phyloP scores from a whole-genome alignment of 1,140 invertebrate genomes.

The Drosophila nannoptera region DNA sequence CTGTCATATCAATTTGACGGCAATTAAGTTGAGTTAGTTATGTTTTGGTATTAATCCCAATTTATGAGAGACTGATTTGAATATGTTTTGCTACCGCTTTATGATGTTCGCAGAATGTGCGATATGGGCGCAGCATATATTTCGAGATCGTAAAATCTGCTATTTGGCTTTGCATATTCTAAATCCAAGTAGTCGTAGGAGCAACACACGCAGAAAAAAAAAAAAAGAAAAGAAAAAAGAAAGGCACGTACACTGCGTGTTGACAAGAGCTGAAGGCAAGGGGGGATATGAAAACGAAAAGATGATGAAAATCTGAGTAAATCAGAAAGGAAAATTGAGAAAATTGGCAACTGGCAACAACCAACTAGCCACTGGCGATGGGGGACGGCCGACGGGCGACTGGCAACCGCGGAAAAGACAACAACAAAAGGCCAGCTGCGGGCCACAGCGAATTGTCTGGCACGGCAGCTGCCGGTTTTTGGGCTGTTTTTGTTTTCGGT shows the following conservation, averaged over 20 bases:
- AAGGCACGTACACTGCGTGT: slow-evolving; percentile 3
- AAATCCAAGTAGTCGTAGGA: slow-evolving; percentile 26
- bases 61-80: slow-evolving; percentile 1
- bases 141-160: slow-evolving; percentile 12
- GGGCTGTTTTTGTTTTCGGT: slow-evolving; percentile 27
- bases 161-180: slow-evolving; percentile 9
- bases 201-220: slow-evolving; percentile 4
- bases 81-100: slow-evolving; percentile 11
- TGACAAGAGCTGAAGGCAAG: slow-evolving; percentile 23
- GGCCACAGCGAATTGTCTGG: slow-evolving; percentile 26
- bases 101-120: slow-evolving; percentile 11
- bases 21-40: background rate
- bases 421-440: slow-evolving; percentile 18
- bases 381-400: background rate
- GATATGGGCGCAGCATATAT: background rate
- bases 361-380: too few relatives aligned
- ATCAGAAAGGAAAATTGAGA: slow-evolving; percentile 52
- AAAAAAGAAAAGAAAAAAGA: background rate
- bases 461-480: slow-evolving; percentile 47
- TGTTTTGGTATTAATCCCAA: slow-evolving; percentile 1
- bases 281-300: slow-evolving; percentile 21
- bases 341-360: slow-evolving; percentile 17
- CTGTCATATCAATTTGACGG: background rate
- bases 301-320: slow-evolving; percentile 49
- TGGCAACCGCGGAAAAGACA: slow-evolving; percentile 40